Percentiles rank a stretch among this genome's conserved stretches.
phyloP scores from a whole-genome alignment of 2,888 invertebrate species.

The Chaitophorus viminalis region DNA sequence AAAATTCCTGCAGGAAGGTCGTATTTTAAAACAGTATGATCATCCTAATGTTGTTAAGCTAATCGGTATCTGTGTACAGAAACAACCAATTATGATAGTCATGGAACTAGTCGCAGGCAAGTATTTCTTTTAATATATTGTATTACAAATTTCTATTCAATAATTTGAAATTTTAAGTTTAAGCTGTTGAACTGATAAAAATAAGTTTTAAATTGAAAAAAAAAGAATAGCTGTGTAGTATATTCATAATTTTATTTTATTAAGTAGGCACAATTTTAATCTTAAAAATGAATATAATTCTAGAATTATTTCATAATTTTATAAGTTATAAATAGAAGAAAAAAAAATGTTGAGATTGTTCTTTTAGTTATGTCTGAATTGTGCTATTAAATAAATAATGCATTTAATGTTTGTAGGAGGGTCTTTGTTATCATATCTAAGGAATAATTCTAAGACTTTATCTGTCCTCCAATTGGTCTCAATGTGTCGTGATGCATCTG shows the following conservation, averaged over 20 bases:
- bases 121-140: not conserved
- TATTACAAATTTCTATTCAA: not conserved
- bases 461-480: conserved; percentile 77
- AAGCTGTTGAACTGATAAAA: not conserved
- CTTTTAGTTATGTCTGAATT: not conserved
- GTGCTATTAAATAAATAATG: not conserved
- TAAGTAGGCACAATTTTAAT: too few species aligned
- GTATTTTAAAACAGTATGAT: conserved; percentile 95
- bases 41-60: conserved; percentile 96
- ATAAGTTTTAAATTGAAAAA: not conserved
- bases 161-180: not conserved
- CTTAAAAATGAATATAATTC: too few species aligned
- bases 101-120: conserved; percentile 94
- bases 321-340: too few species aligned
- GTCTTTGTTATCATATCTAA: conserved; percentile 86
- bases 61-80: conserved; percentile 97
- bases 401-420: conserved; percentile 74
- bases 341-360: too few species aligned
- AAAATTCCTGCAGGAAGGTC: conserved; percentile 93
- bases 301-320: too few species aligned
- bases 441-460: conserved; percentile 79
- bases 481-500: conserved; percentile 94
- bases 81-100: conserved; percentile 98
- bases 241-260: too few species aligned
- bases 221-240: not conserved